Evolutionary conservation across 64 coral and sea anemone species (phyloP), one percentile per base, ranked within the genome.

Genomic region (Stichodactyla mertensii): DNA sequence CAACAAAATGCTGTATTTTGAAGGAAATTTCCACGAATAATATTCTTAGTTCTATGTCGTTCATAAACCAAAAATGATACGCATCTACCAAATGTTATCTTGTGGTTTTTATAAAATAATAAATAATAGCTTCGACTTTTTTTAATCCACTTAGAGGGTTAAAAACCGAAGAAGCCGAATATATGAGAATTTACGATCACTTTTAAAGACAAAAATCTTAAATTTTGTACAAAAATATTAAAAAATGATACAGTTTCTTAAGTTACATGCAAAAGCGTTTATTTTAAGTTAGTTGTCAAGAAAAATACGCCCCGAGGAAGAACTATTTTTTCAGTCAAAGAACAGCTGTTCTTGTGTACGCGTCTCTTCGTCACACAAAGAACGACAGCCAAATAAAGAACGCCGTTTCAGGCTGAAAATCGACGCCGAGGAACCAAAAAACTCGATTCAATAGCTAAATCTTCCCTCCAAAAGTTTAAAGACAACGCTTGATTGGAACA

Each of bases 381-480:
- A 81, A 81, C 20, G 62, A 16, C 77, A 79, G 31, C 31, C 31
- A 6, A 79, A 51, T 13, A 79, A 79, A 81, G 78, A 81, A 81
- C 55, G 52, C 52, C 15, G 26, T 55, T 4, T 74, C 24, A 26
- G 69, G 24, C 26, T 31, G 22, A 81, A 81, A 55, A 81, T 81
- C 78, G 51, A 53, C 16, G 78, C 14, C 15, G 4, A 85, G 16
- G 27, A 22, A 54, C 14, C 23, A 18, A 52, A 62, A 85, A 62
- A 85, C 56, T 36, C 55, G 56, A 45, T 55, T 36, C 79, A 13
- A 9, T 45, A 52, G 16, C 79, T 7, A 61, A 81, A 81, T 52
- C 52, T 85, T 85, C 83, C 83, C 83, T 85, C 83, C 83, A 85
- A 85, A 85, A 61, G 55, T 64, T 85, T 23, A 85, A 85, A 58